Conservation (phyloP, 1,140 invertebrate species). For the Eufriesea mexicana region DNA sequence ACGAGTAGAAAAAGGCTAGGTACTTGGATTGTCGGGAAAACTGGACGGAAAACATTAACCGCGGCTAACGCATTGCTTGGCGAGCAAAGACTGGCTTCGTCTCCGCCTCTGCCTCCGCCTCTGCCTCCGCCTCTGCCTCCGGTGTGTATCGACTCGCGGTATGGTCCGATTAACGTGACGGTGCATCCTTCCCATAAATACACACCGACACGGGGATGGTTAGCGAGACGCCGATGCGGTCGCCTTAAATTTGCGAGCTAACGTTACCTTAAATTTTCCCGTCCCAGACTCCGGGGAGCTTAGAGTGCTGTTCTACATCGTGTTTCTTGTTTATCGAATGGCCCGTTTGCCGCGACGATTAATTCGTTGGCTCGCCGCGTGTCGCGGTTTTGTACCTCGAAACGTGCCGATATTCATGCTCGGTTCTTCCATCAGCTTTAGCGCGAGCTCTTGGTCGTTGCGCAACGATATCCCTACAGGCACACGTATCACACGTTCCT, state of each 20-base stretch:
- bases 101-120: no score
- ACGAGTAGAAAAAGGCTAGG: no score
- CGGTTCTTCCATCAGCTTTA: no score
- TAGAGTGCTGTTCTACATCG: constrained; percentile 49
- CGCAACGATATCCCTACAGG: no score
- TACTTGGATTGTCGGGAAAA: background rate
- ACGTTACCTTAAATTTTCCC: constrained; percentile 47
- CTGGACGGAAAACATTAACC: background rate
- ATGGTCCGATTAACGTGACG: constrained; percentile 52
- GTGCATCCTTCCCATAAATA: constrained; percentile 49
- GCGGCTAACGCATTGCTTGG: background rate
- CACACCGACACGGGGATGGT: constrained; percentile 26
- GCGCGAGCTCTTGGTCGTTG: no score
- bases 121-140: background rate
- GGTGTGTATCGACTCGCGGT: constrained; percentile 20
- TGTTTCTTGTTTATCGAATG: constrained; percentile 39
- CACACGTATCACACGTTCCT: no score
- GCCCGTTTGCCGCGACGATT: constrained; percentile 7
- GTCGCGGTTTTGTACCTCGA: constrained; percentile 2
- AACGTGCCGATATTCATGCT: constrained; percentile 3
- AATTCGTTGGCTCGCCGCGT: constrained; percentile 24
- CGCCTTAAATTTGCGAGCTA: constrained; percentile 40
- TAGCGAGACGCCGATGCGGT: constrained; percentile 46
- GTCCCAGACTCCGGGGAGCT: constrained; percentile 1
- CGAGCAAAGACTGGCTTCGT: background rate